Percentiles rank a stretch among this genome's conserved stretches.
These are phyloP conservation scores for Incurvaria masculella DNA, from an alignment of 2,888 invertebrate species.

Conservation along the genomic window DNA sequence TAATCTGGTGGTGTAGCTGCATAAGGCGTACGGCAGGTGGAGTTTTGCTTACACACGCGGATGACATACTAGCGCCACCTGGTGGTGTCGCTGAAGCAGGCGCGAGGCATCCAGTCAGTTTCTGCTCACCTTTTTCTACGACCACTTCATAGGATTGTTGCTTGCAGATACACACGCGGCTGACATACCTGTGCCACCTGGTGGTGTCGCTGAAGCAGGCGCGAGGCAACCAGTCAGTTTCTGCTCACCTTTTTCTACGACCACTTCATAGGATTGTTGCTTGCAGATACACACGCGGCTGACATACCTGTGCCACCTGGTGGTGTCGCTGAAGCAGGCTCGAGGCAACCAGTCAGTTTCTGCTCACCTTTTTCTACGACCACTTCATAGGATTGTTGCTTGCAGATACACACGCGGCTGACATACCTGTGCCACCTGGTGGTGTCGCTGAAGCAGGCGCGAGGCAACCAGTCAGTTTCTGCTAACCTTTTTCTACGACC, in stretches of 20 bases:
- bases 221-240: constrained; percentile 80
- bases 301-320: constrained; percentile 90
- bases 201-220: constrained; percentile 92
- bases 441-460: constrained; percentile 86
- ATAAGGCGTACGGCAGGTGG: too few species aligned
- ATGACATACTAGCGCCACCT: constrained; percentile 92
- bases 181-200: constrained; percentile 90
- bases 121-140: background rate
- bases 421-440: constrained; percentile 94
- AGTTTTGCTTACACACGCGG: constrained; percentile 92
- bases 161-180: constrained; percentile 87
- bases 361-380: constrained; percentile 96
- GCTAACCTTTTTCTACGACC: constrained; percentile 94
- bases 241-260: constrained; percentile 96
- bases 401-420: constrained; percentile 90
- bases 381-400: constrained; percentile 61
- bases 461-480: constrained; percentile 85
- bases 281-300: constrained; percentile 90
- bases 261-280: constrained; percentile 57
- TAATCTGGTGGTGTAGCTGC: too few species aligned
- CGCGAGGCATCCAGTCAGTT: constrained; percentile 69
- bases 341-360: constrained; percentile 81
- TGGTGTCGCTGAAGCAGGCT: constrained; percentile 89
- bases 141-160: constrained; percentile 8
- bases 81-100: constrained; percentile 84